Conservation (phyloP, 2,113 vertebrate species). For the Scortum barcoo region DNA sequence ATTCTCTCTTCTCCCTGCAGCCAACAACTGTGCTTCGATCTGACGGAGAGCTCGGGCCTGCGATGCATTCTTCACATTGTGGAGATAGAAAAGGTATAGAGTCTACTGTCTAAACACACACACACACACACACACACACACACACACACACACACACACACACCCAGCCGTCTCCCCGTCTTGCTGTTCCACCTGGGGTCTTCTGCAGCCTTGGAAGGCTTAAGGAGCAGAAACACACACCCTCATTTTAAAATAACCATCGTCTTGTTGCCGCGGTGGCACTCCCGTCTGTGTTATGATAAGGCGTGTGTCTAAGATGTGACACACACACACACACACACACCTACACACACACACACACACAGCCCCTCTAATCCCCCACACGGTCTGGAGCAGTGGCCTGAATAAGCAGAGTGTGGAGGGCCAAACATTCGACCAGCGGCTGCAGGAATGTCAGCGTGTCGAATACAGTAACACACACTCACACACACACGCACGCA, state of each 20-base stretch:
- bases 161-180: conserved; percentile 33
- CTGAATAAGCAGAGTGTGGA: conserved; percentile 82
- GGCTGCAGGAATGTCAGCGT: conserved; percentile 66
- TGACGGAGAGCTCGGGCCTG: conserved; percentile 37
- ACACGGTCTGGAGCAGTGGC: conserved; percentile 60
- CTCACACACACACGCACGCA: conserved; percentile 22
- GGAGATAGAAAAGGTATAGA: conserved; percentile 62
- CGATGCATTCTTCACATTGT: conserved; percentile 81
- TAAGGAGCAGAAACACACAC: conserved; percentile 73
- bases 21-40: conserved; percentile 71
- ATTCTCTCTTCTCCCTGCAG: conserved; percentile 37
- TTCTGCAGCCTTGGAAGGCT: conserved; percentile 60
- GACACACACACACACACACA: conserved; percentile 35
- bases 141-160: conserved; percentile 62
- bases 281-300: conserved; percentile 73
- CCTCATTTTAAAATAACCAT: conserved; percentile 78
- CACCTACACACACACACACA: conserved; percentile 39
- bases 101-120: conserved; percentile 78
- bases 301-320: conserved; percentile 75
- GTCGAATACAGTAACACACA: conserved; percentile 57
- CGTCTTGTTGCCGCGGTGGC: conserved; percentile 42
- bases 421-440: conserved; percentile 63
- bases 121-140: conserved; percentile 44
- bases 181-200: conserved; percentile 79
- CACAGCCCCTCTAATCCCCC: conserved; percentile 62